Evolutionary conservation across 2,888 invertebrate species (phyloP).

Genomic region (Desoria tigrina): DNA sequence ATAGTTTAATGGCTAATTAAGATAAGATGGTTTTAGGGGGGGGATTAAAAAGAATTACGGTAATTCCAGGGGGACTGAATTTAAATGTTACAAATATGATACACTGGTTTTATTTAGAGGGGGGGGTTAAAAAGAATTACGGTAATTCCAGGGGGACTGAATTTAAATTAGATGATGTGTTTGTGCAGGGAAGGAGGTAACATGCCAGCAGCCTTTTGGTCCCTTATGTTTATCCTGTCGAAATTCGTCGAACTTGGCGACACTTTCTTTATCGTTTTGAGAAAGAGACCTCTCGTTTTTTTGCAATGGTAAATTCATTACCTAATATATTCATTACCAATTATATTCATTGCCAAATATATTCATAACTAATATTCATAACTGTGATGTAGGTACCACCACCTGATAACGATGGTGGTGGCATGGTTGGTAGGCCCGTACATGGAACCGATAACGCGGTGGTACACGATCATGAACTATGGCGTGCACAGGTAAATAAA

Average conservation of each 20-base stretch:
- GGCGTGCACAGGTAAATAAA: conserved; percentile 33
- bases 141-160: too few relatives aligned
- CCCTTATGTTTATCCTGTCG: conserved; percentile 39
- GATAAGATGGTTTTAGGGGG: too few relatives aligned
- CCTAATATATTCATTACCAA: conserved; percentile 2
- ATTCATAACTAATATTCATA: too few relatives aligned
- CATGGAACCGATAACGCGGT: conserved; percentile 41
- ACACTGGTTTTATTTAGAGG: too few relatives aligned
- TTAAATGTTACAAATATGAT: too few relatives aligned
- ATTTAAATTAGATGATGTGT: too few relatives aligned
- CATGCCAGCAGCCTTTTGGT: conserved; percentile 26
- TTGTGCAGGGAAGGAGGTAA: conserved; percentile 1
- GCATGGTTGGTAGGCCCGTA: conserved; percentile 34
- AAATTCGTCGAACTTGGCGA: conserved; percentile 41
- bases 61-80: too few relatives aligned
- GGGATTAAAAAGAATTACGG: too few relatives aligned
- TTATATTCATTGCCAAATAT: not conserved
- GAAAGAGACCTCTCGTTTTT: conserved; percentile 33
- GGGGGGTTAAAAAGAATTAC: too few relatives aligned
- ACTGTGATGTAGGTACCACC: conserved; percentile 21
- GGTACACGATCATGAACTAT: conserved; percentile 46
- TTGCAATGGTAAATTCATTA: conserved; percentile 32
- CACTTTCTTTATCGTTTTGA: conserved; percentile 37
- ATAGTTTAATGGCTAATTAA: too few relatives aligned
- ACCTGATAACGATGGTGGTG: conserved; percentile 20